These are phyloP conservation scores for Antidorcas marsupialis DNA, from an alignment of 2,113 vertebrate genomes.

Conservation along the genomic window DNA sequence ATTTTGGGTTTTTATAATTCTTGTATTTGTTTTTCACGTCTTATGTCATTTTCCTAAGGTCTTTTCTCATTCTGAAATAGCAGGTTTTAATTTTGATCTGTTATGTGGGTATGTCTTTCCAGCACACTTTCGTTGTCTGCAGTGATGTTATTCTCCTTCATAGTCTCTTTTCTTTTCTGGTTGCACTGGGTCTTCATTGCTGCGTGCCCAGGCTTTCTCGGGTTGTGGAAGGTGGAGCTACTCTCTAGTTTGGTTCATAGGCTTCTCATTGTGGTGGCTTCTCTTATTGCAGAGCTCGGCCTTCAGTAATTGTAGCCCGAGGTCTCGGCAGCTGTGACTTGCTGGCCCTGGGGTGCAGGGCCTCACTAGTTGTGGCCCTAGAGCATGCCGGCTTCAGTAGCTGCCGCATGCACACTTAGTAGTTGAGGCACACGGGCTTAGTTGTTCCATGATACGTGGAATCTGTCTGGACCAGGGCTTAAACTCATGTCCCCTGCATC, in stretches of 20 bases:
- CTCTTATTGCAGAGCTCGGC: background rate
- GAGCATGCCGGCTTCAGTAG: background rate
- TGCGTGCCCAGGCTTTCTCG: background rate
- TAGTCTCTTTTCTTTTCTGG: background rate
- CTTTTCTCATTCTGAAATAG: constrained; percentile 35
- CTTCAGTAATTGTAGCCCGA: background rate
- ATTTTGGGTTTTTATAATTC: constrained; percentile 20
- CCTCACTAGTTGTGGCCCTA: background rate
- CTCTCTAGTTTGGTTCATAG: background rate
- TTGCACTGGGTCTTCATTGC: background rate
- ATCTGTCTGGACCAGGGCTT: background rate
- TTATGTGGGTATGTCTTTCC: background rate
- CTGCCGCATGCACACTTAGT: background rate
- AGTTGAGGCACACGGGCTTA: background rate
- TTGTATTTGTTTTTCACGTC: background rate
- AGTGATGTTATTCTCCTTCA: background rate
- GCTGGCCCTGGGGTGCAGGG: background rate
- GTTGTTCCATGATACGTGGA: background rate
- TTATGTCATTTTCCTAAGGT: background rate
- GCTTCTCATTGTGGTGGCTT: background rate
- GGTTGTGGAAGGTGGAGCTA: background rate
- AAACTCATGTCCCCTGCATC: background rate
- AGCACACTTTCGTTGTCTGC: background rate
- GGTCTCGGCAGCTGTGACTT: background rate
- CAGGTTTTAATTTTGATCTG: background rate